These are phyloP conservation scores for Callimorpha dominula DNA, from an alignment of 2,888 invertebrate genomes.

Conservation along the genomic window DNA sequence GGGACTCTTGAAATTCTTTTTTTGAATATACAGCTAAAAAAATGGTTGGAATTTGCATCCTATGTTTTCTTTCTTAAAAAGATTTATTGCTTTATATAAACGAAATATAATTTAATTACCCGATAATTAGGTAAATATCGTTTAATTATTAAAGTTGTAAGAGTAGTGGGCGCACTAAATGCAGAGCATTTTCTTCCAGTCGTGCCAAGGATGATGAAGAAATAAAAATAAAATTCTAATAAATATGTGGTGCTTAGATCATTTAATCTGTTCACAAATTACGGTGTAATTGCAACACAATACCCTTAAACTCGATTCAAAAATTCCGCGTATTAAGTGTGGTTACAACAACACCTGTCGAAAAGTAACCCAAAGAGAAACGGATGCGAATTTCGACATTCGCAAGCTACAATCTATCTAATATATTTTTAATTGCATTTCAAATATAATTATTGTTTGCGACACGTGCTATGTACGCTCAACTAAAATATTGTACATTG, in stretches of 20 bases:
- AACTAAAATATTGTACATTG: constrained; percentile 10
- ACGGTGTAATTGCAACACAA: neutral
- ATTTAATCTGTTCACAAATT: neutral
- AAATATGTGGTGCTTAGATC: too few species aligned
- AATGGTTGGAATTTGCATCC: neutral
- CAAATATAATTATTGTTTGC: constrained; percentile 19
- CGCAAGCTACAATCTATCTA: neutral
- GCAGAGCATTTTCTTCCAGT: neutral
- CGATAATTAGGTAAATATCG: too few species aligned
- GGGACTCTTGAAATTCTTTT: neutral
- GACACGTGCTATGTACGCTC: constrained; percentile 16
- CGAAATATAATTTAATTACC: too few species aligned
- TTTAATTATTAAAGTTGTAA: neutral
- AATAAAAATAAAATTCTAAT: neutral
- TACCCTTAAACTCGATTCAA: neutral
- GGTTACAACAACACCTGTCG: neutral
- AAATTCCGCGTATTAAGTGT: neutral
- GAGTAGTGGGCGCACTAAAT: neutral
- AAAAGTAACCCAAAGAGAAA: constrained; percentile 4
- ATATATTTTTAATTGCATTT: constrained; percentile 28
- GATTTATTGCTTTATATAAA: too few species aligned
- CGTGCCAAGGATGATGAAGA: neutral
- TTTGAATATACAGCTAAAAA: neutral
- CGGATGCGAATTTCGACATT: constrained; percentile 17
- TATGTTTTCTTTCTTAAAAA: neutral